These are phyloP conservation scores for Synodontis membranacea DNA, from an alignment of 2,113 vertebrate genomes.

Conservation along the genomic window DNA sequence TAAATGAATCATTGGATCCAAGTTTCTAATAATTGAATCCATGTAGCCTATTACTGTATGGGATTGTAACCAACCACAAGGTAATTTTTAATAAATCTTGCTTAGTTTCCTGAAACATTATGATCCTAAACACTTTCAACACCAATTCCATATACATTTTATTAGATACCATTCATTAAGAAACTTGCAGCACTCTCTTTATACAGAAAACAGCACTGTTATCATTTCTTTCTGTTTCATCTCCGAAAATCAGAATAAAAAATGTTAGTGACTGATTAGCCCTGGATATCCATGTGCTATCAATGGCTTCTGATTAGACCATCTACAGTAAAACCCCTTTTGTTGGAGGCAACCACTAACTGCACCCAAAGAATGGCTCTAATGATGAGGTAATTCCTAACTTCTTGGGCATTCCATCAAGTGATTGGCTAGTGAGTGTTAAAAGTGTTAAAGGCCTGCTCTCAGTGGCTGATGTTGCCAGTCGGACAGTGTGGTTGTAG, in stretches of 20 bases:
- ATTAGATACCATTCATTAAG: not conserved
- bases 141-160: not conserved
- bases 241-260: not conserved
- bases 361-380: slow-evolving; percentile 21
- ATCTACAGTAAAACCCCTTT: slow-evolving; percentile 23
- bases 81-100: not conserved
- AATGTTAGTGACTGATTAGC: not conserved
- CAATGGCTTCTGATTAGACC: slow-evolving; percentile 44
- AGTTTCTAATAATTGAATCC: not conserved
- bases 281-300: not conserved
- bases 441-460: not conserved
- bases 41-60: not conserved
- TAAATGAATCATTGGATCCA: not conserved
- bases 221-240: not conserved
- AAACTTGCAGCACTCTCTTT: not conserved
- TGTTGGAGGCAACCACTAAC: slow-evolving; percentile 12
- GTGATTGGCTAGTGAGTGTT: slow-evolving; percentile 38
- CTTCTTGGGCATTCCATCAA: slow-evolving; percentile 6
- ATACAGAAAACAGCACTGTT: not conserved
- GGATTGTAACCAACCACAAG: not conserved
- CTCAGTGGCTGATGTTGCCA: not conserved
- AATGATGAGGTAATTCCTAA: slow-evolving; percentile 37
- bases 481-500: not conserved
- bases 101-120: not conserved
- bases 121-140: not conserved